Percentiles rank a stretch among this genome's conserved stretches.
Conservation (phyloP, 2,888 invertebrate species). For the Bellardia pandia region DNA sequence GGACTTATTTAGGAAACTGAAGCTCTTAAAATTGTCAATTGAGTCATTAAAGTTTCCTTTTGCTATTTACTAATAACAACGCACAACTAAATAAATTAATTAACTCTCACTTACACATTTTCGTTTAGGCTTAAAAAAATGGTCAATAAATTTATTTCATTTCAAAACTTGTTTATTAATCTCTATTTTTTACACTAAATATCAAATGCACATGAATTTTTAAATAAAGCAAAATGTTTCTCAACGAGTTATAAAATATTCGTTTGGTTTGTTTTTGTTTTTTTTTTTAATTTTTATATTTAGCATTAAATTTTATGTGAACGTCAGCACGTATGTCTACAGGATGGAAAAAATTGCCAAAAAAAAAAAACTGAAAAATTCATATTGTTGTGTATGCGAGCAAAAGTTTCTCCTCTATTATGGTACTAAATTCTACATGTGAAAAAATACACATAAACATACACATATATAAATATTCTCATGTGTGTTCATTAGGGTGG, state of each 20-base stretch:
- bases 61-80: too few species aligned
- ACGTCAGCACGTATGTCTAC: constrained; percentile 58
- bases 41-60: too few species aligned
- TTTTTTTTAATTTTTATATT: constrained; percentile 11
- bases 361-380: background rate
- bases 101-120: too few species aligned
- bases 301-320: constrained; percentile 63
- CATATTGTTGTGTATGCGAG: constrained; percentile 6
- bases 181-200: background rate
- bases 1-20: too few species aligned
- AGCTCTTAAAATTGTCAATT: too few species aligned
- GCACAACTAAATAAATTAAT: too few species aligned
- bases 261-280: background rate
- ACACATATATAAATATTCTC: constrained; percentile 5
- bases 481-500: too few species aligned
- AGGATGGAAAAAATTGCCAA: constrained; percentile 30
- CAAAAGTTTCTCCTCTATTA: constrained; percentile 20
- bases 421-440: constrained; percentile 25
- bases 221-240: constrained; percentile 11
- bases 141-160: background rate
- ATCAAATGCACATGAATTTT: background rate
- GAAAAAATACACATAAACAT: background rate
- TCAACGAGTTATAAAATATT: constrained; percentile 38
- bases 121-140: background rate
- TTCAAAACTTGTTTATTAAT: background rate